These are phyloP conservation scores for Xylota sylvarum DNA, from an alignment of 2,888 invertebrate genomes.

Conservation along the genomic window DNA sequence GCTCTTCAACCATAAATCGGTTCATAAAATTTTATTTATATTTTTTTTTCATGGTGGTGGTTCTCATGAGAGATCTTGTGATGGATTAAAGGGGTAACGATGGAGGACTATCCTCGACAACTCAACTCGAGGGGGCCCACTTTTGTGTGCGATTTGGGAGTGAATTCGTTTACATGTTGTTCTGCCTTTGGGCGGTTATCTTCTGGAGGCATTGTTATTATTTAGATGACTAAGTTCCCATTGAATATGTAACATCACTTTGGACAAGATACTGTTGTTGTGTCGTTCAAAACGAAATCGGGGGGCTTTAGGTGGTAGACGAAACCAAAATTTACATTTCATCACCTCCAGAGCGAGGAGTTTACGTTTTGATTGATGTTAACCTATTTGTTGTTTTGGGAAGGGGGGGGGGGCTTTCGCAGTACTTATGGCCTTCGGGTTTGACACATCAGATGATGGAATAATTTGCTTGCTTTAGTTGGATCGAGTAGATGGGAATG, in stretches of 20 bases:
- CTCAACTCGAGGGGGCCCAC: slow-evolving; percentile 15
- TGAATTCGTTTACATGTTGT: slow-evolving; percentile 13
- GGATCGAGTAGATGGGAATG: not conserved
- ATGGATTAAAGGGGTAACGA: slow-evolving; percentile 65
- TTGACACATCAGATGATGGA: slow-evolving; percentile 39
- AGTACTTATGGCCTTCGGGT: slow-evolving; percentile 4
- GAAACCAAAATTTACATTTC: slow-evolving; percentile 55
- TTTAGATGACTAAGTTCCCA: slow-evolving; percentile 14
- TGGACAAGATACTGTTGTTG: slow-evolving; percentile 25
- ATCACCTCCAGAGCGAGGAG: slow-evolving; percentile 34
- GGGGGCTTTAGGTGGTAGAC: slow-evolving; percentile 6
- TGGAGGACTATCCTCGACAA: slow-evolving; percentile 30
- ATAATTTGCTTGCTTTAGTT: slow-evolving; percentile 2
- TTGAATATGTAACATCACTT: slow-evolving; percentile 44
- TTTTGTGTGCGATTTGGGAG: slow-evolving; percentile 12
- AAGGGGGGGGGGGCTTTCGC: slow-evolving; percentile 18
- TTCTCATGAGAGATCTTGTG: slow-evolving; percentile 56
- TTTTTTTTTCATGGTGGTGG: slow-evolving; percentile 61
- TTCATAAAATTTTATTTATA: slow-evolving; percentile 63
- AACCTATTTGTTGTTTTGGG: slow-evolving; percentile 51
- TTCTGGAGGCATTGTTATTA: slow-evolving; percentile 9
- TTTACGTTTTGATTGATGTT: slow-evolving; percentile 61
- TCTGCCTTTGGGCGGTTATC: not conserved
- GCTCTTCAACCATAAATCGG: slow-evolving; percentile 54
- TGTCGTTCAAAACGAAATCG: not conserved